Evolutionary conservation across 1,140 invertebrate species (phyloP).

Genomic region (Helicoverpa armigera): DNA sequence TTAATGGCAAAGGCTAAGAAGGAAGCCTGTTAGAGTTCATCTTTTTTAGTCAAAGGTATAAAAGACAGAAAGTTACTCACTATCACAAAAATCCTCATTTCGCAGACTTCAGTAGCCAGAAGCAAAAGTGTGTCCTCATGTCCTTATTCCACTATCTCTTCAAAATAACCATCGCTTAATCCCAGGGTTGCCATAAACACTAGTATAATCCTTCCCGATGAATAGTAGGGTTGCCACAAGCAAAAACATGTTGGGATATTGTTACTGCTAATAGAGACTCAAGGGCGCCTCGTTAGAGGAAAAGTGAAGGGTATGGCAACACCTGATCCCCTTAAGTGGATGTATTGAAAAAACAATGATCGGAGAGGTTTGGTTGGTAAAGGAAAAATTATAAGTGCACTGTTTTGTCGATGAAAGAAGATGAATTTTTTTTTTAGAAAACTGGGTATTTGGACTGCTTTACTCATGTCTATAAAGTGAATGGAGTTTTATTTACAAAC

Average conservation of each 20-base stretch:
- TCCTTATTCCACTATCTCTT: no score
- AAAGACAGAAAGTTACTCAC: no score
- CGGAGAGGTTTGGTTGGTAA: neutral
- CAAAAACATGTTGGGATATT: slow-evolving; percentile 50
- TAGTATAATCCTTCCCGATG: slow-evolving; percentile 14
- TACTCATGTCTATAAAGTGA: no score
- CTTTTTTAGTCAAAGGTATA: no score
- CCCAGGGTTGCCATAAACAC: slow-evolving; percentile 1
- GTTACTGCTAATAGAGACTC: slow-evolving; percentile 53
- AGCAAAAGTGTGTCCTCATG: no score
- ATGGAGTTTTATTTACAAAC: no score
- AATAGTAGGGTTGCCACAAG: slow-evolving; percentile 8
- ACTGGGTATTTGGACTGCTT: no score
- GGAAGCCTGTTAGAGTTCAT: no score
- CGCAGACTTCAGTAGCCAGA: no score
- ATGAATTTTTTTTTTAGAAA: no score
- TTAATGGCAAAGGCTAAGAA: no score
- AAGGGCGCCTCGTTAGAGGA: slow-evolving; percentile 29
- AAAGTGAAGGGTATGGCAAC: slow-evolving; percentile 17
- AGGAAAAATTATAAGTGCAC: slow-evolving; percentile 19
- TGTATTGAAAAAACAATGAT: slow-evolving; percentile 40
- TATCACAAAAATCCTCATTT: no score
- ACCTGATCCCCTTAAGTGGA: slow-evolving; percentile 24
- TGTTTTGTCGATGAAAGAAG: neutral
- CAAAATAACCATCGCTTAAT: neutral